phyloP scores from a whole-genome alignment of 2,797 vertebrate genomes.

The Lepus townsendii region DNA sequence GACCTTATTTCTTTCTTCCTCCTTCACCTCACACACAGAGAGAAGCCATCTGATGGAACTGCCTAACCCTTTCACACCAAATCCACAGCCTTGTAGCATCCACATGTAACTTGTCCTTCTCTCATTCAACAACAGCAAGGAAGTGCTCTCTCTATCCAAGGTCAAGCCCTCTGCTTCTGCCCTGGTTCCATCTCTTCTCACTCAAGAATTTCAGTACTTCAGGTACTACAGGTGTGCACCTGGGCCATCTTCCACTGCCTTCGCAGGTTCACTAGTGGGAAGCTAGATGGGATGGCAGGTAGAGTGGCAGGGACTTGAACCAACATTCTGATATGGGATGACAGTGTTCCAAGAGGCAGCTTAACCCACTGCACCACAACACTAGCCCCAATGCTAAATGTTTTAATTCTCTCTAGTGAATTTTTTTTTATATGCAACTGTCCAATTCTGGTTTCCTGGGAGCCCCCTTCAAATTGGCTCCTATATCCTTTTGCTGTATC shows the following conservation, averaged over 20 bases:
- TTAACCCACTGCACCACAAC: too few relatives aligned
- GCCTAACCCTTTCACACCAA: not conserved
- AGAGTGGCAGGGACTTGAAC: too few relatives aligned
- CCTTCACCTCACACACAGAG: not conserved
- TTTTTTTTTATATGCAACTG: slow-evolving; percentile 18
- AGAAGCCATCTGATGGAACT: not conserved
- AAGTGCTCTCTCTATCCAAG: not conserved
- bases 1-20: not conserved
- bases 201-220: not conserved
- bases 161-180: not conserved
- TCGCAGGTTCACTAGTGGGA: too few relatives aligned
- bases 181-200: not conserved
- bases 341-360: too few relatives aligned
- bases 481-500: not conserved
- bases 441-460: not conserved
- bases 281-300: too few relatives aligned
- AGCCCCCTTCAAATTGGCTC: not conserved
- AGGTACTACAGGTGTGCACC: not conserved
- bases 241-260: too few relatives aligned
- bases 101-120: not conserved
- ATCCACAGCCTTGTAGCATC: not conserved
- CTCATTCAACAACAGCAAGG: not conserved
- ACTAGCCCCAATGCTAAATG: not conserved
- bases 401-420: not conserved
- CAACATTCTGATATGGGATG: too few relatives aligned